Base-by-base conservation (phyloP, 2,888 invertebrate species). In the Trypoxylon attenuatum region DNA sequence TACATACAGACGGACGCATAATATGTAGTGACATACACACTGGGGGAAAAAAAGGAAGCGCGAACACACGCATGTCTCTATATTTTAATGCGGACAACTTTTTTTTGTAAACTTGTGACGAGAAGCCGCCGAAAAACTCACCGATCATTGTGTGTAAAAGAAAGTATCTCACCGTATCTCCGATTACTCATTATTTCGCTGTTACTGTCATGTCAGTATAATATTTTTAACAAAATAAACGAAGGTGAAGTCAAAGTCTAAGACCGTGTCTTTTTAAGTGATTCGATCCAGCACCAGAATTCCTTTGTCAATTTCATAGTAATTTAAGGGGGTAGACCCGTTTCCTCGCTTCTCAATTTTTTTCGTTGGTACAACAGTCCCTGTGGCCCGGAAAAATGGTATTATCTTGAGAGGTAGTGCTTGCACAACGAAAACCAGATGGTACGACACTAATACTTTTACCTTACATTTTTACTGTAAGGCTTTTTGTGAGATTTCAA, bases 211-310 rank as follows among this genome's bases (percentile, higher is more conserved):
- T 69, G 69, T 69, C 69, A 69, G 59, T 59, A 33, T 33, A 55
- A 69, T 69, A 64, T 69, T 69, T 69, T 64, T 69, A 69, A 69
- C 59, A 56, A 68, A 69, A 69, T 69, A 69, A 69, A 69, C 42
- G 59, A 52, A 69, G 54, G 41, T 69, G 52, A 33, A 69, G 58
- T 69, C 52, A 46, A 69, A 59, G 60, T n/a, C 60, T 68, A 18
- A 39, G 19, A 57, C 33, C 4, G 13, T 33, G 33, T 13, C 33
- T 33, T 33, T 33, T 33, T n/a, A n/a, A n/a, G n/a, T n/a, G n/a
- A n/a, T n/a, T n/a, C n/a, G n/a, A n/a, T n/a, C n/a, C n/a, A n/a
- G n/a, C n/a, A n/a, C n/a, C n/a, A n/a, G n/a, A n/a, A n/a, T n/a
- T n/a, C n/a, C n/a, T n/a, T n/a, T n/a, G n/a, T n/a, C n/a, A n/a